Base-by-base conservation (phyloP, 1,140 invertebrate genomes). In the Rhynchophorus ferrugineus region DNA sequence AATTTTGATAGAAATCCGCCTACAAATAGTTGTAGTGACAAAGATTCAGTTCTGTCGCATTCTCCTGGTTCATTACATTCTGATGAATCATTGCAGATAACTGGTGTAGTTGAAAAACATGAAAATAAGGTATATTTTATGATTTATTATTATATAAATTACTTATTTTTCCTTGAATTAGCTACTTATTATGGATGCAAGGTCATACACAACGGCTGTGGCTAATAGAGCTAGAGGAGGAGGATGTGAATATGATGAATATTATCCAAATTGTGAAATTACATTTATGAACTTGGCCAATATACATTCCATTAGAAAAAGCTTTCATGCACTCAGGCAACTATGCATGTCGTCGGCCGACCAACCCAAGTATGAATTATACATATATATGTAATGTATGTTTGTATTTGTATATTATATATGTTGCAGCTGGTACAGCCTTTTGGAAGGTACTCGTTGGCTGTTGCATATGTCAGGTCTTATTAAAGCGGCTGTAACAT, bases 261-360 rank as follows among this genome's bases (percentile, higher is more conserved):
- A 95, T 77, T 98, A 98, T 75, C 83, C 86, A 0, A 84, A 80
- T 62, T 90, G 91, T 64, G 93, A 97, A 71, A 93, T 98, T 49
- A 84, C 93, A 67, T 98, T 96, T 69, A 97, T 98, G 93, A 89
- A 89, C 71, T 73, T 98, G 68, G 88, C 92, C 42, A 98, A 98
- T 72, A 98, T 98, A 56, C 95, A 98, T 73, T 83, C 87, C 44
- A 90, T 98, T 62, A 77, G 95, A 22, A 91, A 90, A 60, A 87
- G 85, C 67, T 90, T 89, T 69, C 84, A 87, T 46, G 79, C 84
- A 19, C 73, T 90, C 19, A 70, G 87, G 39, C 79, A 81, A 43
- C 71, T 95, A 0, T 89, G 87, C 58, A 81, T 84, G 21, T 79
- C 84, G 38, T 76, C 83, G 8, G 73, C 81, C 1, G 87, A 91